Evolutionary conservation across 2,888 invertebrate genomes (phyloP).

Genomic region (Exocentrus adspersus): DNA sequence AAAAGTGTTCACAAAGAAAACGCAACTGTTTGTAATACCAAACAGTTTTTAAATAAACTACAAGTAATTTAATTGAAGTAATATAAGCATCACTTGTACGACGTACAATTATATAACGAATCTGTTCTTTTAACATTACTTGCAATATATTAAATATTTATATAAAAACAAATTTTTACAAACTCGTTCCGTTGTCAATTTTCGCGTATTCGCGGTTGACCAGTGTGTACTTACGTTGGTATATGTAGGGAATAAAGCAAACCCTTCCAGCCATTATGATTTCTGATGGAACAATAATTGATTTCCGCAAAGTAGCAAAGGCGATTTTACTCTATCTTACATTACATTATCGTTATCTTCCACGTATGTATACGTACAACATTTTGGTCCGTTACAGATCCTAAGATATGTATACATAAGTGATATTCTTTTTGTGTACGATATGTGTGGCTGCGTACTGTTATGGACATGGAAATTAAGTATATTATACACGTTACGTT

Average conservation of each 20-base stretch:
- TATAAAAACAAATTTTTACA: no score
- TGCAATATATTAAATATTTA: no score
- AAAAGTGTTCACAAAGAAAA: no score
- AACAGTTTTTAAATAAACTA: no score
- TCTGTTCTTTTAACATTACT: no score
- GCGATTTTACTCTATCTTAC: neutral
- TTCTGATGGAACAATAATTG: neutral
- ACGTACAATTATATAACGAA: no score
- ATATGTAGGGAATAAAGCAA: neutral
- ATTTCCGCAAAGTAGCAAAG: neutral
- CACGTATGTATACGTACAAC: conserved; percentile 20
- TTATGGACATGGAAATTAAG: neutral
- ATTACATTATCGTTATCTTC: neutral
- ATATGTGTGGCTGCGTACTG: conserved; percentile 16
- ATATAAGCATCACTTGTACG: no score
- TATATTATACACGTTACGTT: neutral
- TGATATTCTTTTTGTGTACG: conserved; percentile 19
- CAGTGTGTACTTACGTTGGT: no score
- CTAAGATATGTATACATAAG: conserved; percentile 23
- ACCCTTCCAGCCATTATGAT: neutral
- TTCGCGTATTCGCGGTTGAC: no score
- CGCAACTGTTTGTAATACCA: no score
- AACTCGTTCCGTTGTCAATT: no score
- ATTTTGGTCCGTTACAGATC: conserved; percentile 21
- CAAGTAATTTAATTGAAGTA: no score